Percentiles rank a stretch among this genome's conserved stretches.
These are phyloP conservation scores for Struthio camelus DNA, from an alignment of 2,113 vertebrate species.

Conservation along the genomic window DNA sequence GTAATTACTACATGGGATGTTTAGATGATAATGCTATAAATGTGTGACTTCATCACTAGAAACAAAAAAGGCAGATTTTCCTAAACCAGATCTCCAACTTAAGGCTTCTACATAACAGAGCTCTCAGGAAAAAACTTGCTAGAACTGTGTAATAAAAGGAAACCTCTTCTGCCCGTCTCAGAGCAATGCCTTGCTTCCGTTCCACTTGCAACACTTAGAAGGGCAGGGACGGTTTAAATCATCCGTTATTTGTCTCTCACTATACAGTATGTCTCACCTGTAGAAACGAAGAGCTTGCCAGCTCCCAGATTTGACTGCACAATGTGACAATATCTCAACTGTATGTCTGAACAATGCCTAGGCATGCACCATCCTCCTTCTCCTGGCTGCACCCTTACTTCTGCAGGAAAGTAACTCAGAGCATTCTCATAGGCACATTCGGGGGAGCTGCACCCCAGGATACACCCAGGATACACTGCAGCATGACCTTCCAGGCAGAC, in stretches of 20 bases:
- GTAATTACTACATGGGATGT: slow-evolving; percentile 6
- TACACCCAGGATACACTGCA: not conserved
- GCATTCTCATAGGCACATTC: not conserved
- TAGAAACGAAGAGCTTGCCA: not conserved
- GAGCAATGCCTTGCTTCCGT: not conserved
- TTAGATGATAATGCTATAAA: slow-evolving; percentile 8
- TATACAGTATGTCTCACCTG: not conserved
- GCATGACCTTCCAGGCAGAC: not conserved
- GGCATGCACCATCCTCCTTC: not conserved
- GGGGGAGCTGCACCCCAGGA: not conserved
- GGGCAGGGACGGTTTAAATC: not conserved
- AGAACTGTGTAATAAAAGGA: not conserved
- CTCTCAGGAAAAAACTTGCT: not conserved
- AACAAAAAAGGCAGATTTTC: not conserved
- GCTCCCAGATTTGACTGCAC: not conserved
- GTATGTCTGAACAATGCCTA: not conserved
- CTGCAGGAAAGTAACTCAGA: not conserved
- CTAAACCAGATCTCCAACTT: not conserved
- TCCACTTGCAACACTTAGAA: not conserved
- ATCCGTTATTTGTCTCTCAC: not conserved
- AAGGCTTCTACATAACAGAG: not conserved
- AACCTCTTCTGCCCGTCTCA: not conserved
- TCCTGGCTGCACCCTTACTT: not conserved
- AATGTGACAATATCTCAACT: not conserved
- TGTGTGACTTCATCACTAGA: slow-evolving; percentile 14